Evolutionary conservation across 2,888 invertebrate genomes (phyloP).

Genomic region (Copidosoma aretas): DNA sequence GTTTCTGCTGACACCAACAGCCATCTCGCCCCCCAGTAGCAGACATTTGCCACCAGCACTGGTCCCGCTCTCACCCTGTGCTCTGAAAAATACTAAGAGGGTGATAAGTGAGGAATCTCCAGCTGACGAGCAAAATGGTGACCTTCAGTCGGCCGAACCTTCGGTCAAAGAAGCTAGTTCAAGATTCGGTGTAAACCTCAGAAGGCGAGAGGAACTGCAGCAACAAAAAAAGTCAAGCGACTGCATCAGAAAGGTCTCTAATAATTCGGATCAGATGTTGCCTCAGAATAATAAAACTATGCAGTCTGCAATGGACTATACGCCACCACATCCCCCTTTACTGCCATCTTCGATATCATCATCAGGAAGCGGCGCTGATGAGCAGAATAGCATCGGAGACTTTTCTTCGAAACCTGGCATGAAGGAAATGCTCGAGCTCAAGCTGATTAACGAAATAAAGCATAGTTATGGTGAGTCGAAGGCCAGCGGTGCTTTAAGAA

Average conservation of each 20-base stretch:
- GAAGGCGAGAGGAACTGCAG: conserved; percentile 63
- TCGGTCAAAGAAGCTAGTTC: conserved; percentile 77
- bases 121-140: conserved; percentile 60
- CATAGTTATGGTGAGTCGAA: conserved; percentile 74
- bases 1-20: conserved; percentile 43
- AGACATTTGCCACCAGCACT: neutral
- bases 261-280: conserved; percentile 58
- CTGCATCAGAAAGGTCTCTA: too few relatives aligned
- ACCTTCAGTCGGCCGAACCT: conserved; percentile 71
- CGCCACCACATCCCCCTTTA: conserved; percentile 61
- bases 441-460: conserved; percentile 83
- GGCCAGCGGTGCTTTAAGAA: conserved; percentile 62
- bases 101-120: conserved; percentile 55
- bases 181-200: conserved; percentile 73
- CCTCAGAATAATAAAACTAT: conserved; percentile 61
- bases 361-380: neutral
- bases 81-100: conserved; percentile 51
- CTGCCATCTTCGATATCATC: conserved; percentile 42
- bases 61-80: conserved; percentile 33
- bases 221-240: conserved; percentile 60
- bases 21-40: conserved; percentile 45
- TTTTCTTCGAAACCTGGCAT: conserved; percentile 67
- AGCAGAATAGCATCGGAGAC: conserved; percentile 45
- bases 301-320: conserved; percentile 53
- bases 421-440: conserved; percentile 84